phyloP scores from a whole-genome alignment of 1,140 invertebrate species.

The Caerostris extrusa region DNA sequence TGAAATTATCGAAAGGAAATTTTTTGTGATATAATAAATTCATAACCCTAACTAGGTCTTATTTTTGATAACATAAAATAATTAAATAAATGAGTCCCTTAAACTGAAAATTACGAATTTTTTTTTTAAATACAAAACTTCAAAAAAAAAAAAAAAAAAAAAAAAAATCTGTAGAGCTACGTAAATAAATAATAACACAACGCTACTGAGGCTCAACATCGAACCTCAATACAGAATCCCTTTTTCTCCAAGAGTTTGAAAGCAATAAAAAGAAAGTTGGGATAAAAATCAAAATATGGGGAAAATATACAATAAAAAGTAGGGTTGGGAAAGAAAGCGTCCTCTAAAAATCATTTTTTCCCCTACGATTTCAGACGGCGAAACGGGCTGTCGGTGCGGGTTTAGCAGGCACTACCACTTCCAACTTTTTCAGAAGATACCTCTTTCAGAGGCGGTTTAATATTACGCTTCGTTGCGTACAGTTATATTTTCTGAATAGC shows the following conservation, averaged over 20 bases:
- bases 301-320: not conserved
- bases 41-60: too few species aligned
- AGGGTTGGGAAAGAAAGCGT: not conserved
- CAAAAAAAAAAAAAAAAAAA: too few species aligned
- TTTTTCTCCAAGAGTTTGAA: not conserved
- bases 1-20: too few species aligned
- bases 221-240: too few species aligned
- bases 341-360: slow-evolving; percentile 44
- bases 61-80: too few species aligned
- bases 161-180: too few species aligned
- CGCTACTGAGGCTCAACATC: not conserved
- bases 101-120: too few species aligned
- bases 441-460: slow-evolving; percentile 1
- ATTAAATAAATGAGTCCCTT: too few species aligned
- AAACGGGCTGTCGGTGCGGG: slow-evolving; percentile 62
- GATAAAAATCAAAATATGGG: slow-evolving; percentile 10
- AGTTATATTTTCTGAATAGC: slow-evolving; percentile 10
- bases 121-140: too few species aligned
- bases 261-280: not conserved
- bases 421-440: slow-evolving; percentile 27
- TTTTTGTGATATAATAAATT: too few species aligned
- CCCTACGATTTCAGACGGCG: slow-evolving; percentile 28
- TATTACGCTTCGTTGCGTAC: slow-evolving; percentile 11
- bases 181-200: not conserved
- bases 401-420: slow-evolving; percentile 22